These are phyloP conservation scores for Neosalanx taihuensis DNA, from an alignment of 2,797 vertebrate species.

Conservation along the genomic window DNA sequence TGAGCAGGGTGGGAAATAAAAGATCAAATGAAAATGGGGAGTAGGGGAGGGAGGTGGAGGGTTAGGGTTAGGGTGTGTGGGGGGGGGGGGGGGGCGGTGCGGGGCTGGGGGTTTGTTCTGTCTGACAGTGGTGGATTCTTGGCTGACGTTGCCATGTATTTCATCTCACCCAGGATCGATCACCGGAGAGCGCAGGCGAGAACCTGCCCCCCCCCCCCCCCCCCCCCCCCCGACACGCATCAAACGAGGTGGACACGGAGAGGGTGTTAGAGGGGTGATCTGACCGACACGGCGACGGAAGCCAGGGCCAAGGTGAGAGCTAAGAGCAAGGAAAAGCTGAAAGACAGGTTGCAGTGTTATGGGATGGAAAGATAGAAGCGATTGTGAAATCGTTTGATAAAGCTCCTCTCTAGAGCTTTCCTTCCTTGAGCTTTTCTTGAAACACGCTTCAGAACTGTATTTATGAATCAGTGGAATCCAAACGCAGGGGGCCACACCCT, in stretches of 20 bases:
- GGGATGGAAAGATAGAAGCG: neutral
- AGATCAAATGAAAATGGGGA: conserved; percentile 57
- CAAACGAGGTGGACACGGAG: conserved; percentile 10
- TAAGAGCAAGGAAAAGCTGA: neutral
- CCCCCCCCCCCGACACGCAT: conserved; percentile 33
- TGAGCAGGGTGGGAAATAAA: neutral
- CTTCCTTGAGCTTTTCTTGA: neutral
- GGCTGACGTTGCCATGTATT: conserved; percentile 47
- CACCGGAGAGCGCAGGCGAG: neutral
- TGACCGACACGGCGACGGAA: neutral
- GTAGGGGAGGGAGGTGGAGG: conserved; percentile 6
- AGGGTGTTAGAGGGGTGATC: conserved; percentile 11
- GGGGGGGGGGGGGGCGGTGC: neutral
- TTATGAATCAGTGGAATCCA: neutral
- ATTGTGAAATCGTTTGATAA: neutral
- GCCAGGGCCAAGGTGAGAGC: neutral
- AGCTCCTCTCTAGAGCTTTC: neutral
- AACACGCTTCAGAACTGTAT: neutral
- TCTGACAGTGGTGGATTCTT: conserved; percentile 47
- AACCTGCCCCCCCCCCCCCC: conserved; percentile 26
- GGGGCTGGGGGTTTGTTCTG: conserved; percentile 12
- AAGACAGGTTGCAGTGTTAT: neutral
- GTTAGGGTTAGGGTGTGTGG: conserved; percentile 38
- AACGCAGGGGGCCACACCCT: conserved; percentile 10
- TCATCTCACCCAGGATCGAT: conserved; percentile 51